Evolutionary conservation across 2,113 vertebrate genomes (phyloP).

Genomic region (Lucifuga dentata): DNA sequence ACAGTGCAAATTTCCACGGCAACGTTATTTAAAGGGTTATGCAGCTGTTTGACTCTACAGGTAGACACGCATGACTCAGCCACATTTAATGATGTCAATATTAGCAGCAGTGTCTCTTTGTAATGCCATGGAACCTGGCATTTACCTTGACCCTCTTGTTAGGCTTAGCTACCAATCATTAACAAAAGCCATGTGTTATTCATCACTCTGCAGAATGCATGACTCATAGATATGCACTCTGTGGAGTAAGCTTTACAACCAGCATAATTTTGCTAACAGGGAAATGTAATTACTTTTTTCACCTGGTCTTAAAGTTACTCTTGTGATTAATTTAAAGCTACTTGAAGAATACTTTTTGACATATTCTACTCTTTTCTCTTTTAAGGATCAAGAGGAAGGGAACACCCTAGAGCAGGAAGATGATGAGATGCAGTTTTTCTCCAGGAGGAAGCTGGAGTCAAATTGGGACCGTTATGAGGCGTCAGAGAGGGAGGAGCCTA

Average conservation of each 20-base stretch:
- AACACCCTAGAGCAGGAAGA: constrained; percentile 75
- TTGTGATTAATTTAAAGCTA: neutral
- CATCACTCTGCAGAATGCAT: constrained; percentile 2
- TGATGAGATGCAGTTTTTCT: constrained; percentile 80
- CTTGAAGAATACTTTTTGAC: neutral
- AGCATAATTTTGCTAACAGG: neutral
- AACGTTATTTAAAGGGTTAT: constrained; percentile 20
- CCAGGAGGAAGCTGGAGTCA: constrained; percentile 90
- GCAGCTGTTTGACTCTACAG: constrained; percentile 11
- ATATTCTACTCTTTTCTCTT: neutral
- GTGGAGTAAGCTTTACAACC: neutral
- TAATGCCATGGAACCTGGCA: neutral
- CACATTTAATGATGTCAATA: constrained; percentile 12
- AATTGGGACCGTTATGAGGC: constrained; percentile 93
- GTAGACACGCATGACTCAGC: constrained; percentile 24
- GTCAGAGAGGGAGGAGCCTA: constrained; percentile 78
- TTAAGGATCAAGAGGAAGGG: constrained; percentile 74
- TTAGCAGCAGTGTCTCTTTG: constrained; percentile 1
- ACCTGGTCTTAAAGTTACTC: too few species aligned
- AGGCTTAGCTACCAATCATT: constrained; percentile 6
- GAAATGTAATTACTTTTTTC: neutral
- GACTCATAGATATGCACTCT: neutral
- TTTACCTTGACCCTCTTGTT: constrained; percentile 28
- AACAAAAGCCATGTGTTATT: constrained; percentile 35
- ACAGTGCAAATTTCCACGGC: constrained; percentile 21